Conservation (phyloP, 2,113 vertebrate genomes). For the Stigmatopora argus region DNA sequence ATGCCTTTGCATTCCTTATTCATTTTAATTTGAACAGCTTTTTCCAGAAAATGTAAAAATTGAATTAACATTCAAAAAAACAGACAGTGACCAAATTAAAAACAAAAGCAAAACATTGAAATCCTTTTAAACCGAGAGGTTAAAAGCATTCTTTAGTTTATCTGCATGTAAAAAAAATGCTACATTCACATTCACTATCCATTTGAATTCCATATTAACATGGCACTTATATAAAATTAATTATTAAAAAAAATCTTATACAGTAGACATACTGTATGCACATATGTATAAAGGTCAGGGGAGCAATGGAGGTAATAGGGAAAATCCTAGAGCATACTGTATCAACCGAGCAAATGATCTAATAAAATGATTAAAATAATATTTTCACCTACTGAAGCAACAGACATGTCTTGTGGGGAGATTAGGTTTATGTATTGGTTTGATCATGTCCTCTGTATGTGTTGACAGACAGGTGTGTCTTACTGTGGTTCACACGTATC, state of each 20-base stretch:
- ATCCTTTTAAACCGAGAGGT: not conserved
- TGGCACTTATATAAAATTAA: conserved; percentile 38
- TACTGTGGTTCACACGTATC: conserved; percentile 31
- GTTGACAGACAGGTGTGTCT: conserved; percentile 9
- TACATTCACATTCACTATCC: not conserved
- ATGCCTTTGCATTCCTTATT: too few species aligned
- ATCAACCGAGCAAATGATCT: conserved; percentile 71
- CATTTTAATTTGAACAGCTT: too few species aligned
- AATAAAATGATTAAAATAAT: conserved; percentile 64
- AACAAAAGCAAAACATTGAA: conserved; percentile 1
- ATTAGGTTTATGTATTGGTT: conserved; percentile 37
- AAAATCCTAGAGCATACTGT: conserved; percentile 63
- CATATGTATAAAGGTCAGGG: conserved; percentile 62
- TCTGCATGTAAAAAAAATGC: not conserved
- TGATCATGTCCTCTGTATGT: conserved; percentile 19
- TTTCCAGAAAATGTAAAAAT: too few species aligned
- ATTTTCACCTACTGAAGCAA: conserved; percentile 45
- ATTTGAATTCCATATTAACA: conserved; percentile 23
- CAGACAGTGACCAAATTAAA: not conserved
- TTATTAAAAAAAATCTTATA: conserved; percentile 38
- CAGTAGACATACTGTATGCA: conserved; percentile 23
- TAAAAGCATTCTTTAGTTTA: not conserved
- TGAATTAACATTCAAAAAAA: not conserved
- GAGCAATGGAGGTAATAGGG: conserved; percentile 59
- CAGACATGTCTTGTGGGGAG: conserved; percentile 31